Evolutionary conservation across 2,113 vertebrate species (phyloP).

Genomic region (Apaloderma vittatum): DNA sequence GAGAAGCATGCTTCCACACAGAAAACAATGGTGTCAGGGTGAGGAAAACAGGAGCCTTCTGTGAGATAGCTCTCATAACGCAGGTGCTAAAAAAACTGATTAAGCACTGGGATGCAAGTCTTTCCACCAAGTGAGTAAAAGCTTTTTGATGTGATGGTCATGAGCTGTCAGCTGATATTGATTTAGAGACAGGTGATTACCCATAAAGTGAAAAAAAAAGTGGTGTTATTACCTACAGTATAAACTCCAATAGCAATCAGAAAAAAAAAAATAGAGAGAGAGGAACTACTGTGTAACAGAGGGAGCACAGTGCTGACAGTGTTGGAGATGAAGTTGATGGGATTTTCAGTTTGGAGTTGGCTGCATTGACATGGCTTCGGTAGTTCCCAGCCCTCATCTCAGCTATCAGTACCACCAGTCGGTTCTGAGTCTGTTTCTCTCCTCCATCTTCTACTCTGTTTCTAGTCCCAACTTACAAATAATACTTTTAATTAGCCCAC

Average conservation of each 20-base stretch:
- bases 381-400: neutral
- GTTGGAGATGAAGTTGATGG: constrained; percentile 2
- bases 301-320: neutral
- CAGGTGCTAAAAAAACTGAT: neutral
- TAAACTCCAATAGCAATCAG: neutral
- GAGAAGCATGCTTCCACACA: neutral
- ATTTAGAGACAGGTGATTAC: constrained; percentile 60
- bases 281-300: neutral
- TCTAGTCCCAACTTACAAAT: neutral
- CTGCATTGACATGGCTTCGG: neutral
- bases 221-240: constrained; percentile 41
- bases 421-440: neutral
- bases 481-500: neutral
- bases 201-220: constrained; percentile 45
- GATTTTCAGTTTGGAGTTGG: neutral
- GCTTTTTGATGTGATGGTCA: neutral
- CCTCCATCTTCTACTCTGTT: neutral
- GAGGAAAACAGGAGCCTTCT: neutral
- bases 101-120: neutral
- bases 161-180: neutral
- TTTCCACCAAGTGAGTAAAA: neutral
- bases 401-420: neutral
- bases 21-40: neutral
- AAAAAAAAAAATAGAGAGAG: neutral
- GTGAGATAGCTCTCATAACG: neutral